These are phyloP conservation scores for Gymnothorax javanicus DNA, from an alignment of 2,797 vertebrate genomes.

Conservation along the genomic window DNA sequence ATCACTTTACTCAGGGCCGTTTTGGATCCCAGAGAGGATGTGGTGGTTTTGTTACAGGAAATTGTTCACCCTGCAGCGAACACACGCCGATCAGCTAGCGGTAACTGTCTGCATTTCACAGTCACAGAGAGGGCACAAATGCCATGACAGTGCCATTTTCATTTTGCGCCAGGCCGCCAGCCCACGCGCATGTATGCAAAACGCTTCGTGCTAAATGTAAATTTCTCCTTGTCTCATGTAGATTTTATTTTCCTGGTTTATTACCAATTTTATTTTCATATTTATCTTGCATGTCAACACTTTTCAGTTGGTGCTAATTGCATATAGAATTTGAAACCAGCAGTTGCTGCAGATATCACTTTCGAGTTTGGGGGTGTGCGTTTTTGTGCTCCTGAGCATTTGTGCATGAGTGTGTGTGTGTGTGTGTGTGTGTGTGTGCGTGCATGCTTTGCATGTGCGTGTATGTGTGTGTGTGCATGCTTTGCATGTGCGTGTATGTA, in stretches of 20 bases:
- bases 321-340: too few relatives aligned
- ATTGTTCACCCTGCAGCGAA: background rate
- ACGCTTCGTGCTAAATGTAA: background rate
- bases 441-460: conserved; percentile 2
- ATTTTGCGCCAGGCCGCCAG: background rate
- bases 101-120: conserved; percentile 14
- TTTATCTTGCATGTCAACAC: background rate
- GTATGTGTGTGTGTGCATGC: conserved; percentile 14
- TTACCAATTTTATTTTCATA: background rate
- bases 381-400: background rate
- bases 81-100: too few relatives aligned
- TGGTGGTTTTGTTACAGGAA: background rate
- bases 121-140: conserved; percentile 32
- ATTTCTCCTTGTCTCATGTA: background rate
- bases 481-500: background rate
- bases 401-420: background rate
- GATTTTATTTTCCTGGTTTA: background rate
- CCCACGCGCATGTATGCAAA: background rate
- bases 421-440: conserved; percentile 7
- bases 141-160: conserved; percentile 14
- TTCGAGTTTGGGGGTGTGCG: background rate
- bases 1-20: background rate
- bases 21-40: conserved; percentile 9
- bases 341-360: background rate
- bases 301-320: too few relatives aligned